Base-by-base conservation (phyloP, 92 coral and sea anemone species). In the Isaurus tuberculatus region DNA sequence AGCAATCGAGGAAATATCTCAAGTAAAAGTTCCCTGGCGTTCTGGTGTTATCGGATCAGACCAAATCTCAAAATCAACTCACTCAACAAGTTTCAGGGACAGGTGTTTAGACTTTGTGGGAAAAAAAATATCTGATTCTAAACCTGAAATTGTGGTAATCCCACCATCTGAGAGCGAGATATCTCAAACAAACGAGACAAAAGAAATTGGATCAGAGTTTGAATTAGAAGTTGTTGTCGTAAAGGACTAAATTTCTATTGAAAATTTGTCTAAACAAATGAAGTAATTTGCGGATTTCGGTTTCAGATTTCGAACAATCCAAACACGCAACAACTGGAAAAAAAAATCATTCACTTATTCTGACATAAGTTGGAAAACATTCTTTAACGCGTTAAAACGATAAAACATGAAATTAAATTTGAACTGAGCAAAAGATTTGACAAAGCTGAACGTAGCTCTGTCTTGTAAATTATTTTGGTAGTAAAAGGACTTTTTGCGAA, bases 1-100 rank as follows among this genome's bases (percentile, higher is more conserved):
- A 68, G 98, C 93, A 22, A 87, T 94, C 36, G 98, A 94, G 57
- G 95, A 92, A 51, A 88, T 87, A 30, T 92, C 96, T 19, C 90
- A 79, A 30, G 86, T 88, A n/a, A 58, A 71, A 65, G 70, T 85
- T 33, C 60, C 65, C 49, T 88, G 89, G 91, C 82, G 43, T 36
- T 27, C 70, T 16, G 29, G 72, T 13, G 51, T 37, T 55, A 8
- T 77, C 23, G 82, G 82, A 55, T 58, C 82, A n/a, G 70, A 57
- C 16, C 67, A 30, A 11, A 29, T 28, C 31, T 58, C 82, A 37
- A 49, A 6, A 16, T 27, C 53, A 8, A 32, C 82, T 11, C 22
- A 40, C 55, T 23, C 34, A 49, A 2, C 20, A 32, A 77, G 70
- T 23, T 20, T 58, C 58, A 30, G 58, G 26, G 46, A 33, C 3